phyloP scores from a whole-genome alignment of 2,113 vertebrate genomes.

The Protobothrops flavoviridis region DNA sequence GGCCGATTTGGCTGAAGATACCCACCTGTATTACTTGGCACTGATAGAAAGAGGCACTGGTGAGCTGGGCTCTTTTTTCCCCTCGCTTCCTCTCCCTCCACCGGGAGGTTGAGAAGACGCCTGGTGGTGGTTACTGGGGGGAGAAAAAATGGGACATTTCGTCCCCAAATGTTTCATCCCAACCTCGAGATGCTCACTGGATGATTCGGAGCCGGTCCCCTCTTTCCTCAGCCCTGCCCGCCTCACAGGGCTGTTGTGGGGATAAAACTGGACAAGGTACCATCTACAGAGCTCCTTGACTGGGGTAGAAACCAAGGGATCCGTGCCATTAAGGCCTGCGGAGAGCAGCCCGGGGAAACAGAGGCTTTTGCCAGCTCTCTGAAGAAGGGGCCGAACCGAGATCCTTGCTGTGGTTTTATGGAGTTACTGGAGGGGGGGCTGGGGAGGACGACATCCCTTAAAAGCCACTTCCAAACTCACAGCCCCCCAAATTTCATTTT shows the following conservation, averaged over 20 bases:
- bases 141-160: not conserved
- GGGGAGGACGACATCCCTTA: not conserved
- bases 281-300: no score
- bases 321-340: no score
- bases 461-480: not conserved
- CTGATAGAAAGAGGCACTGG: slow-evolving; percentile 93
- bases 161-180: no score
- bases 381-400: not conserved
- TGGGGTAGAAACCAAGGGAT: no score
- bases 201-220: no score
- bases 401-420: not conserved
- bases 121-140: not conserved
- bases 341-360: no score
- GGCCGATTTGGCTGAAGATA: slow-evolving; percentile 84
- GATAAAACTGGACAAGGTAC: no score
- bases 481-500: not conserved
- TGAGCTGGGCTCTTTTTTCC: slow-evolving; percentile 11
- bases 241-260: no score
- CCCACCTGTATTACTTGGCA: slow-evolving; percentile 87
- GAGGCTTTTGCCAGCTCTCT: not conserved
- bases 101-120: fast-evolving
- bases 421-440: not conserved
- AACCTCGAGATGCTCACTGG: no score
- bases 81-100: not conserved
- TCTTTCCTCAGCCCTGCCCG: no score